phyloP scores from a whole-genome alignment of 2,113 vertebrate genomes.

The Caranx ignobilis region DNA sequence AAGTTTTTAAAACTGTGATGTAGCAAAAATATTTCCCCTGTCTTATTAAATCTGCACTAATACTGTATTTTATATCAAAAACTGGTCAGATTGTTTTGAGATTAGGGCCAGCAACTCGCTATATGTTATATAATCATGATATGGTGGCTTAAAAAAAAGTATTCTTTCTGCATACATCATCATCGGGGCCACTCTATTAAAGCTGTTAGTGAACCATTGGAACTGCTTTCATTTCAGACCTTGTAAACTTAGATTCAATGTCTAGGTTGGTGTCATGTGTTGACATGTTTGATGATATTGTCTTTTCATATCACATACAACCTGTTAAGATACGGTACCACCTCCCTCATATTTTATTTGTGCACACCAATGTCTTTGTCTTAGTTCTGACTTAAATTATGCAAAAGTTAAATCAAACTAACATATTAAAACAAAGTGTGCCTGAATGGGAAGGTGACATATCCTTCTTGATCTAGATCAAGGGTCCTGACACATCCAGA shows the following conservation, averaged over 20 bases:
- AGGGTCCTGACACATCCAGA: background rate
- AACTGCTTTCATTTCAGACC: conserved; percentile 29
- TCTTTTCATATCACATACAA: conserved; percentile 21
- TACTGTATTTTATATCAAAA: background rate
- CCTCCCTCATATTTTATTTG: background rate
- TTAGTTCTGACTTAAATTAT: background rate
- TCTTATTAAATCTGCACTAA: background rate
- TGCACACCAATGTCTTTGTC: background rate
- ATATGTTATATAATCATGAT: too few relatives aligned
- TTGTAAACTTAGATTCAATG: conserved; percentile 41
- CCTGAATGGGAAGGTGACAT: background rate
- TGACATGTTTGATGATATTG: conserved; percentile 2
- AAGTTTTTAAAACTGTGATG: background rate
- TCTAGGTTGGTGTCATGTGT: conserved; percentile 19
- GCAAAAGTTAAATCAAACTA: background rate
- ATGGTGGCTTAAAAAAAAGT: background rate
- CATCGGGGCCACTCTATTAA: background rate
- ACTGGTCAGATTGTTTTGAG: background rate
- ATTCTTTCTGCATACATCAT: background rate
- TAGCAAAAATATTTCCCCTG: background rate
- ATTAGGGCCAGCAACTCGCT: background rate
- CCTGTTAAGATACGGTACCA: background rate
- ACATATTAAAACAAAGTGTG: background rate
- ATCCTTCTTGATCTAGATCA: background rate
- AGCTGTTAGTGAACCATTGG: conserved; percentile 31